Percentiles rank a stretch among this genome's conserved stretches.
These are phyloP conservation scores for Cacoxenus indagator DNA, from an alignment of 2,888 invertebrate species.

Conservation along the genomic window DNA sequence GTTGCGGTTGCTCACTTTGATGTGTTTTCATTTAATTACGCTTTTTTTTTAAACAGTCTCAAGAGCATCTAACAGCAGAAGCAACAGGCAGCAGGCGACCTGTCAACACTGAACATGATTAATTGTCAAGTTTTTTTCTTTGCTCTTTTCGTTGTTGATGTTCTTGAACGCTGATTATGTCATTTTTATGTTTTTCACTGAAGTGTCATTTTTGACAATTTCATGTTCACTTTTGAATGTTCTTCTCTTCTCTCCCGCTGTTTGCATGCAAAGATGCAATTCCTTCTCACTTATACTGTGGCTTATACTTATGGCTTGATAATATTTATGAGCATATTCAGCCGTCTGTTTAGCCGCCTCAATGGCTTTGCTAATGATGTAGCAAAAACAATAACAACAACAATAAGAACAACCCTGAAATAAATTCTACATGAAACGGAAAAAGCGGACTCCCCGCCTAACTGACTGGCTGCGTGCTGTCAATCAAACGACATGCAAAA, in stretches of 20 bases:
- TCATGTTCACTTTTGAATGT: constrained; percentile 8
- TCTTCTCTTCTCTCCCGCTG: constrained; percentile 37
- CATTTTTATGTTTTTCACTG: background rate
- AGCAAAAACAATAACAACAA: background rate
- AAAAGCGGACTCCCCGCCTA: constrained; percentile 2
- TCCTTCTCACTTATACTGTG: constrained; percentile 31
- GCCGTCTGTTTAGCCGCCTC: background rate
- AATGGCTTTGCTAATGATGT: background rate
- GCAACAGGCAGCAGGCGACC: background rate
- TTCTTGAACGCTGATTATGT: background rate
- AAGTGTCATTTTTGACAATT: background rate
- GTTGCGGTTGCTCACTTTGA: background rate
- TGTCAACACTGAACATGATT: constrained; percentile 11
- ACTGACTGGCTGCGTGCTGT: background rate
- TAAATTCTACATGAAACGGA: constrained; percentile 11
- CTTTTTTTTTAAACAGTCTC: background rate
- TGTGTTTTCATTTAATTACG: constrained; percentile 6
- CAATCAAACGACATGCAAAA: constrained; percentile 20
- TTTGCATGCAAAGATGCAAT: constrained; percentile 63
- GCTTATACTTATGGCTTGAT: background rate
- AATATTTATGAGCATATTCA: background rate
- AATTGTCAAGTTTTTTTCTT: constrained; percentile 7
- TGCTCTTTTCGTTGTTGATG: background rate
- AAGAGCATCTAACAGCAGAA: background rate
- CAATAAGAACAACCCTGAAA: constrained; percentile 4